Base-by-base conservation (phyloP, 2,888 invertebrate genomes). In the Clusia tigrina region DNA sequence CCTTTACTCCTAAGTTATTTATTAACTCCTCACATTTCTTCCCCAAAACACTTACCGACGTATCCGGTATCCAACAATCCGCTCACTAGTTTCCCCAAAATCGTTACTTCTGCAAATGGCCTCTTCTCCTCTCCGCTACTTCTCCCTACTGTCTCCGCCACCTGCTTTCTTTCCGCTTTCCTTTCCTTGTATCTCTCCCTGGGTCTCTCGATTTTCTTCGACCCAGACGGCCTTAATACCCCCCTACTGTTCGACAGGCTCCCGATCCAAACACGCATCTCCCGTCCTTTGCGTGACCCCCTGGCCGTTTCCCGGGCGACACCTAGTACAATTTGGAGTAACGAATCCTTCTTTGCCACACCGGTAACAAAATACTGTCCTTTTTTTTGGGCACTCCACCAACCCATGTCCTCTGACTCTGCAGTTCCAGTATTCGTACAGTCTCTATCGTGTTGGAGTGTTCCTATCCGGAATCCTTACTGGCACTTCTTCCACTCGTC, bases 341-440 rank as follows among this genome's bases (percentile, higher is more conserved):
- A 55, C 37, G 1, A 55, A 32, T 1, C 55, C 18, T 2, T 32
- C 32, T 5, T 18, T 9, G 2, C 55, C 55, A 12, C 55, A 55
- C 32, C 22, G 32, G 22, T 37, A 55, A 17, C 55, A 55, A 37
- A 37, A 55, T 17, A 55, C 37, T 3, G 22, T 37, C 2, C 55
- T n/a, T 6, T 32, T 32, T 20, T 32, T 18, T 17, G 37, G 10
- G 37, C 55, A 37, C 22, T 55, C 55, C 17, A 55, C 20, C 2
- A 6, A 42, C 1, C 42, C 42, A 22, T 55, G 38, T 2, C 55
- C 55, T 38, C 38, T 2, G 9, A 15, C 15, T 20, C 15, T 37
- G 23, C 55, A 55, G 15, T 55, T 55, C 55, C 55, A 55, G 23
- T 38, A 55, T 38, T 38, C 38, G n/a, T n/a, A n/a, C n/a, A n/a